Conservation (phyloP, 2,888 invertebrate genomes). For the Rhingia rostrata region DNA sequence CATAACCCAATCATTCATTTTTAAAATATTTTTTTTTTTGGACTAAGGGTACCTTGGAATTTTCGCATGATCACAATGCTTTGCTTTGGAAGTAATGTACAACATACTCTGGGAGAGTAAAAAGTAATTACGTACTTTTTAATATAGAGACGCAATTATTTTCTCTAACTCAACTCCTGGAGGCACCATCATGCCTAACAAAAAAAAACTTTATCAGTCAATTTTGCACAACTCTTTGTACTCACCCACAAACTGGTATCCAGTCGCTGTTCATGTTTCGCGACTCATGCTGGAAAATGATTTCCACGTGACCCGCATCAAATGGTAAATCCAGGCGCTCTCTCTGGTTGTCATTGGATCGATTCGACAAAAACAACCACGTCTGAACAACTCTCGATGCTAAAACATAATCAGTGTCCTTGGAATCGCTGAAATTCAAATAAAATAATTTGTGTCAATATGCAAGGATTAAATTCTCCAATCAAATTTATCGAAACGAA, state of each 20-base stretch:
- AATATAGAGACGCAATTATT: too few species aligned
- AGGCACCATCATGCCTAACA: neutral
- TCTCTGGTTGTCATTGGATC: slow-evolving; percentile 81
- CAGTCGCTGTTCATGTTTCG: slow-evolving; percentile 80
- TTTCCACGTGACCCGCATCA: slow-evolving; percentile 82
- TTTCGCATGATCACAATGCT: too few species aligned
- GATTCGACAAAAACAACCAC: slow-evolving; percentile 82
- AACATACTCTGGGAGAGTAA: too few species aligned
- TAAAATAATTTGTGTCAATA: slow-evolving; percentile 16
- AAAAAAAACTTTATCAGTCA: neutral
- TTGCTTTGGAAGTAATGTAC: too few species aligned
- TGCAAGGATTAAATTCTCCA: slow-evolving; percentile 26
- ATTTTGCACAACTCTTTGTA: slow-evolving; percentile 9
- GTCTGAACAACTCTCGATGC: slow-evolving; percentile 83
- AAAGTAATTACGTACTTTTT: too few species aligned
- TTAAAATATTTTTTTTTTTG: too few species aligned
- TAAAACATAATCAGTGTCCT: slow-evolving; percentile 81
- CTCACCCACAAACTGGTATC: slow-evolving; percentile 83
- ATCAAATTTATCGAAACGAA: slow-evolving; percentile 17
- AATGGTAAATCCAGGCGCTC: slow-evolving; percentile 81
- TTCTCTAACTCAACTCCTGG: too few species aligned
- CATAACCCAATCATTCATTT: too few species aligned
- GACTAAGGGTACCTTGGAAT: too few species aligned
- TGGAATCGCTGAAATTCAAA: slow-evolving; percentile 78
- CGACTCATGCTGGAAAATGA: slow-evolving; percentile 82